Evolutionary conservation across 2,113 vertebrate species (phyloP).

Genomic region (Percina caprodes): DNA sequence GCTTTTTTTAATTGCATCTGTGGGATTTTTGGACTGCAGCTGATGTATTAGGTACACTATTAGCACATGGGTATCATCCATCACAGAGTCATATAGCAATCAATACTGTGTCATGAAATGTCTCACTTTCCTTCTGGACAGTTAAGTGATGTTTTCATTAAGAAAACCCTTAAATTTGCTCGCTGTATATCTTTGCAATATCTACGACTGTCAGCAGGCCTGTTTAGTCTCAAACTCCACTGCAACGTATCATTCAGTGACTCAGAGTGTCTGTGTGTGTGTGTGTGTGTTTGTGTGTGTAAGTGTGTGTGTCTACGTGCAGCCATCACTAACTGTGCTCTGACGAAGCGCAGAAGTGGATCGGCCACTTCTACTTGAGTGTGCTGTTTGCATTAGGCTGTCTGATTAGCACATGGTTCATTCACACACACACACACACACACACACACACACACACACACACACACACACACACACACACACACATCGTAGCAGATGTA

Average conservation of each 20-base stretch:
- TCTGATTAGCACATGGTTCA: conserved; percentile 58
- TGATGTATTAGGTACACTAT: neutral
- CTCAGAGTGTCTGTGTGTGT: neutral
- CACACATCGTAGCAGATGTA: neutral
- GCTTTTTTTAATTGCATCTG: no score
- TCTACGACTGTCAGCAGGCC: conserved; percentile 25
- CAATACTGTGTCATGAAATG: neutral
- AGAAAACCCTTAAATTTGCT: neutral
- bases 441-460: conserved; percentile 13
- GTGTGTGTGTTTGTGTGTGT: conserved; percentile 4
- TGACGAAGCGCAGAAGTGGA: conserved; percentile 57
- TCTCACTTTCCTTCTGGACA: neutral
- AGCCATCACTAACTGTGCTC: conserved; percentile 45
- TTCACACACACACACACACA: conserved; percentile 12
- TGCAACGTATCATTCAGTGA: conserved; percentile 6
- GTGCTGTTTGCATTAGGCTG: conserved; percentile 53
- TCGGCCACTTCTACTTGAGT: conserved; percentile 35
- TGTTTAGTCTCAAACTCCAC: conserved; percentile 21
- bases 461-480: conserved; percentile 14
- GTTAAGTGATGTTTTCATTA: neutral
- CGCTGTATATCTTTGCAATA: neutral
- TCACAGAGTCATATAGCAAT: neutral
- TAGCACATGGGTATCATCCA: neutral
- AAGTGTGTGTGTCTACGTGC: conserved; percentile 1
- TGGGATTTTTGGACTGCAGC: neutral